Conservation (phyloP, 2,797 vertebrate species). For the Myiotriccus ornatus region DNA sequence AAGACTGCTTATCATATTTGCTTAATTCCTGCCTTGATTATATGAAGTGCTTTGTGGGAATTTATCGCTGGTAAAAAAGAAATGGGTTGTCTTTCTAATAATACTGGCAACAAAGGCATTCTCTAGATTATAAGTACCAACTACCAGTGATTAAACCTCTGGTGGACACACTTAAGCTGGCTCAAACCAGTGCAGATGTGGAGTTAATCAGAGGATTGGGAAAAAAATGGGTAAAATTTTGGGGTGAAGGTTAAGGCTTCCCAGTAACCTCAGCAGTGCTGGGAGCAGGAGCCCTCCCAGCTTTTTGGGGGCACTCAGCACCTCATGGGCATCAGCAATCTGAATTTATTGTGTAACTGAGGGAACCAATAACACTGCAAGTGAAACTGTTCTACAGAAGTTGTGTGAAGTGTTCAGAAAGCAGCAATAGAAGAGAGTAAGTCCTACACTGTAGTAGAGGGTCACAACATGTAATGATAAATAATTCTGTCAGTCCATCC, state of each 20-base stretch:
- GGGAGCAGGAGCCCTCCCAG: too few relatives aligned
- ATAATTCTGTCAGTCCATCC: neutral
- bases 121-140: too few relatives aligned
- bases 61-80: neutral
- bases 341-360: neutral
- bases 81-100: neutral
- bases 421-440: neutral
- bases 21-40: neutral
- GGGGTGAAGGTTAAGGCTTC: too few relatives aligned
- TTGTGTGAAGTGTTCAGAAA: neutral
- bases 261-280: too few relatives aligned
- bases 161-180: too few relatives aligned
- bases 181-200: too few relatives aligned
- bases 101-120: neutral
- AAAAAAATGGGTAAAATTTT: too few relatives aligned
- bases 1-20: neutral
- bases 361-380: neutral
- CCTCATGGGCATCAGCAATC: neutral
- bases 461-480: neutral
- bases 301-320: neutral
- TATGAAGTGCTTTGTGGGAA: neutral
- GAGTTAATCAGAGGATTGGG: too few relatives aligned
- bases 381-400: neutral
- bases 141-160: too few relatives aligned
- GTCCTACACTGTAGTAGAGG: too few relatives aligned